phyloP scores from a whole-genome alignment of 2,888 invertebrate genomes.

The Dendrolimus pini region DNA sequence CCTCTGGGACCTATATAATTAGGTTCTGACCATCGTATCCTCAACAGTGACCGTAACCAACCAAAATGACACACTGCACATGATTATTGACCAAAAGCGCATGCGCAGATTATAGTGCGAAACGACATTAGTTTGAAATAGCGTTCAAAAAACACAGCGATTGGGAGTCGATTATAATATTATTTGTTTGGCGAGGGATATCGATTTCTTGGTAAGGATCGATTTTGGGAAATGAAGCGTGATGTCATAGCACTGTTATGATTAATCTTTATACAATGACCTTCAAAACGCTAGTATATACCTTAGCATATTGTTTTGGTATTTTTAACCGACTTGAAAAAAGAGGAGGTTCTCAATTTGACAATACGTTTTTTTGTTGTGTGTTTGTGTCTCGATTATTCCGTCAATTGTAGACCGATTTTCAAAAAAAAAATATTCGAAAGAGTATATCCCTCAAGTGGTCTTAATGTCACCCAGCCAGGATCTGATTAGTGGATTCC shows the following conservation, averaged over 20 bases:
- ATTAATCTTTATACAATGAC: too few species aligned
- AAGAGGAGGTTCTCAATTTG: too few species aligned
- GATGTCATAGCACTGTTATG: neutral
- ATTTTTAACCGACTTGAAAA: too few species aligned
- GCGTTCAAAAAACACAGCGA: neutral
- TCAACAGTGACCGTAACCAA: neutral
- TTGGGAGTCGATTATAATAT: conserved; percentile 1
- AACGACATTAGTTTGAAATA: conserved; percentile 33
- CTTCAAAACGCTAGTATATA: neutral
- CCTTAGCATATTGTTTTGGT: conserved; percentile 1
- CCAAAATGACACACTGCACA: neutral
- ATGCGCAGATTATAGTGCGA: conserved; percentile 63
- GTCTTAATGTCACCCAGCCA: too few species aligned
- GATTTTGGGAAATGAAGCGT: neutral
- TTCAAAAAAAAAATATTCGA: too few species aligned
- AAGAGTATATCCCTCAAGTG: too few species aligned
- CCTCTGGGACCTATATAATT: neutral
- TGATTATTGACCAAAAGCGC: conserved; percentile 19
- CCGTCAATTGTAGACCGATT: too few species aligned
- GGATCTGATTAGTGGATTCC: too few species aligned
- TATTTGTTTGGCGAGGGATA: conserved; percentile 2
- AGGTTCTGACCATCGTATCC: neutral
- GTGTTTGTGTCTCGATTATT: too few species aligned
- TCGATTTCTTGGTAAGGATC: neutral
- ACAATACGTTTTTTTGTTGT: too few species aligned